phyloP scores from a whole-genome alignment of 2,113 vertebrate genomes.

The Plestiodon gilberti region DNA sequence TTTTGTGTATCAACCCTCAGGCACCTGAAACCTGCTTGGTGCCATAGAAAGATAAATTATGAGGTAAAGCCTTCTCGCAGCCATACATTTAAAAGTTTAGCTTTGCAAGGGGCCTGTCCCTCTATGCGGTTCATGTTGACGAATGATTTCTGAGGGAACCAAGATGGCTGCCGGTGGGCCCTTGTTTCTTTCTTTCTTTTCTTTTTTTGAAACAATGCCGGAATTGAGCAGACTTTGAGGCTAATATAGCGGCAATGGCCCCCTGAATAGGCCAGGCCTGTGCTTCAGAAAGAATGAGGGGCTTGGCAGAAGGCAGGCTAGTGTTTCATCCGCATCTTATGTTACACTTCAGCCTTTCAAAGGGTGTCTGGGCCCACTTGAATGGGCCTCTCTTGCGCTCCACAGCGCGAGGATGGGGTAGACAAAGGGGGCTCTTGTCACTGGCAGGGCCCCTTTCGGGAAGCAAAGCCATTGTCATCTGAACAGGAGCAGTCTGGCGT shows the following conservation, averaged over 20 bases:
- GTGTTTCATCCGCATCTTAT: slow-evolving; percentile 74
- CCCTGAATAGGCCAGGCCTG: slow-evolving; percentile 69
- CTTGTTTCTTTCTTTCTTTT: background rate
- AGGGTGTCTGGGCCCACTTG: slow-evolving; percentile 79
- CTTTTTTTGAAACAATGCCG: slow-evolving; percentile 56
- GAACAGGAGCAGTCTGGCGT: slow-evolving; percentile 78
- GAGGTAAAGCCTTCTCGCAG: background rate
- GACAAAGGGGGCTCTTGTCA: slow-evolving; percentile 84
- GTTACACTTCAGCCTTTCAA: slow-evolving; percentile 79
- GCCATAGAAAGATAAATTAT: background rate
- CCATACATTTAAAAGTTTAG: background rate
- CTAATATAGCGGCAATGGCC: slow-evolving; percentile 52
- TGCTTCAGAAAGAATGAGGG: slow-evolving; percentile 64
- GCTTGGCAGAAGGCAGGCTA: slow-evolving; percentile 75
- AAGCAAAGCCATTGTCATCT: slow-evolving; percentile 79
- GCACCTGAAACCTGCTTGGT: background rate
- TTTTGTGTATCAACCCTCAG: background rate
- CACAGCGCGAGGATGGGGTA: slow-evolving; percentile 58
- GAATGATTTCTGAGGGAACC: slow-evolving; percentile 21
- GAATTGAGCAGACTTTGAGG: slow-evolving; percentile 62
- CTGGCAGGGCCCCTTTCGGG: slow-evolving; percentile 69
- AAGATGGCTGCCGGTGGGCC: slow-evolving; percentile 1
- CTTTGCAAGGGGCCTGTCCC: background rate
- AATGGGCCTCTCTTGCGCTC: slow-evolving; percentile 73
- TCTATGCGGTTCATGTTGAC: background rate